Base-by-base conservation (phyloP, 2,888 invertebrate species). In the Tetheella fluctuosa region DNA sequence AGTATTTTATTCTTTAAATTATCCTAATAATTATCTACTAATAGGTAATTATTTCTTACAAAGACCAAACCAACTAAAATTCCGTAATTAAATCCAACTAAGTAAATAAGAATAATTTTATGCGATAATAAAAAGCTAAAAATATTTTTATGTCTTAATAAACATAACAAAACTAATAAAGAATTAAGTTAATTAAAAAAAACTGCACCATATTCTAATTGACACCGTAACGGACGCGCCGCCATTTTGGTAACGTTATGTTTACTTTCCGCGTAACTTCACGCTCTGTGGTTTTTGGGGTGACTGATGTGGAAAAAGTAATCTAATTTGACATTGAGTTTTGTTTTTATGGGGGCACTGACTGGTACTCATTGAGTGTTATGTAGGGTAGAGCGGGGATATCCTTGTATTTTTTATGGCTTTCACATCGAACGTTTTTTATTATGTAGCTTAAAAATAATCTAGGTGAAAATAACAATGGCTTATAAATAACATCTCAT, bases 311-410 rank as follows among this genome's bases (percentile, higher is more conserved):
- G 77, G 79, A 82, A 84, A 82, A 85, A 77, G 74, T 86, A 83
- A 87, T 90, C 82, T 83, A 86, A 89, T 88, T 88, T 85, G 84
- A 83, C 83, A 83, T 80, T 79, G 70, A 69, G 71, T 80, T 81
- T 74, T 69, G 71, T 79, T 77, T 81, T 79, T 69, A 75, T 67
- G 65, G 62, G 71, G 71, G 69, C 70, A 74, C 59, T 60, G 72
- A 69, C 73, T 70, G 73, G 68, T 68, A 68, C 70, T 62, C 64
- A 65, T 69, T 63, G 66, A 60, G 68, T 74, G 73, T 37, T 34
- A 39, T 15, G 34, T 55, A 55, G 77, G 70, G 73, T 71, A 69
- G 68, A 74, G 73, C 67, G 68, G 62, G 61, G 48, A 48, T 48
- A 20, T 20, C 48, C 48, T 20, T 3, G 48, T 48, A 20, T 48